Evolutionary conservation across 2,797 vertebrate species (phyloP).

Genomic region (Graptemys geographica): DNA sequence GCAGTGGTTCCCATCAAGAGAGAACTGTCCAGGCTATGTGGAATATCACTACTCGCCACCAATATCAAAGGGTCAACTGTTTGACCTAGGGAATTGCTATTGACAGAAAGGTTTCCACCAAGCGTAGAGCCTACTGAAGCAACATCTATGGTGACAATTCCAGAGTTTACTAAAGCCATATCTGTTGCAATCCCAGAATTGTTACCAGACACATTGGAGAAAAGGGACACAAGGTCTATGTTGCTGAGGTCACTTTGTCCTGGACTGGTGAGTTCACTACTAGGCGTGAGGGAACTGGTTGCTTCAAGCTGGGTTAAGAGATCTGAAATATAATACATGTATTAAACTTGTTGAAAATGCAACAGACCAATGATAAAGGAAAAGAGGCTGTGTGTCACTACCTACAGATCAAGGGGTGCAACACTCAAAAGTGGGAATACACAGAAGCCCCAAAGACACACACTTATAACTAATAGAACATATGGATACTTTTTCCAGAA

Average conservation of each 20-base stretch:
- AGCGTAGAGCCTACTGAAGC: conserved; percentile 87
- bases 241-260: conserved; percentile 89
- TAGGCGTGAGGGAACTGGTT: conserved; percentile 90
- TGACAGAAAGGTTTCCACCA: conserved; percentile 76
- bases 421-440: neutral
- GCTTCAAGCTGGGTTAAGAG: conserved; percentile 91
- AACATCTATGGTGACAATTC: conserved; percentile 93
- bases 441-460: no score
- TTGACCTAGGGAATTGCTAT: conserved; percentile 81
- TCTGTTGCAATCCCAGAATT: conserved; percentile 85
- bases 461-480: neutral
- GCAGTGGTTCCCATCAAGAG: conserved; percentile 80
- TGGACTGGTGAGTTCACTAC: conserved; percentile 90
- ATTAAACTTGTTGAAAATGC: neutral
- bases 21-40: conserved; percentile 87
- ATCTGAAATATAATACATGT: conserved; percentile 82
- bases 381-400: neutral
- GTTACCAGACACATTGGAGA: conserved; percentile 86
- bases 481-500: accelerated
- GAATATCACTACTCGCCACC: conserved; percentile 85
- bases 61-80: conserved; percentile 91
- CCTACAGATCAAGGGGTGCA: neutral
- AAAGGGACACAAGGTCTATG: conserved; percentile 93
- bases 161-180: conserved; percentile 89
- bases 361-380: neutral